Base-by-base conservation (phyloP, 1,140 invertebrate species). In the Eriocheir sinensis region DNA sequence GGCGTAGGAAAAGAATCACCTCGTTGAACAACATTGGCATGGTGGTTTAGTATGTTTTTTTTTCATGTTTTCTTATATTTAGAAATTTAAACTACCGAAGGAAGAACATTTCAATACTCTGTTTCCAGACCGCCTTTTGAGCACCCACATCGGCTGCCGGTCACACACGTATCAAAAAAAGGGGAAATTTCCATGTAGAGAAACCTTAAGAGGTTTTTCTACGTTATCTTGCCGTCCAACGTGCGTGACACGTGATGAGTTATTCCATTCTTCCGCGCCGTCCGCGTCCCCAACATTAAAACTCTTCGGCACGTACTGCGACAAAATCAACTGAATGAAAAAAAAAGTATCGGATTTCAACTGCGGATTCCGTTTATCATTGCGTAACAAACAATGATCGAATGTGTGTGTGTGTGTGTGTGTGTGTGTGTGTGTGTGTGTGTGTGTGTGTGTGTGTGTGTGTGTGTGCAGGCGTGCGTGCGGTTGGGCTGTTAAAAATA, bases 401-500 rank as follows among this genome's bases (percentile, higher is more conserved):
- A 40, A 40, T 89, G 34, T 89, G 34, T 89, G 38, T 89, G 38
- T 89, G 38, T 36, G 38, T 41, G 9, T 89, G 12, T 89, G 9
- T 36, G 32, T 40, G 38, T 40, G 32, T 86, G 32, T 86, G 32
- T 86, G 32, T 86, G 32, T 86, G 32, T 86, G 32, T 86, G 32
- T 86, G 32, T 86, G 32, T 86, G 32, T 40, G 6, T 79, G 9
- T 92, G 3, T 32, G 21, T 30, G n/a, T 72, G 3, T n/a, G 21
- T 79, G 32, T 92, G 60, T 92, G 32, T 92, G 60, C 36, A n/a
- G 30, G 60, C 36, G 53, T 79, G 90, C 36, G 53, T 79, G 90
- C 36, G 90, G 72, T 48, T 92, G 90, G 72, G 90, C 36, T 48
- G 72, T 48, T 92, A 41, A 32, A n/a, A 4, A 15, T 30, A 38